These are phyloP conservation scores for Hippasteria phrygiana DNA, from an alignment of 53 echinoderm and acorn worm species.

Conservation along the genomic window DNA sequence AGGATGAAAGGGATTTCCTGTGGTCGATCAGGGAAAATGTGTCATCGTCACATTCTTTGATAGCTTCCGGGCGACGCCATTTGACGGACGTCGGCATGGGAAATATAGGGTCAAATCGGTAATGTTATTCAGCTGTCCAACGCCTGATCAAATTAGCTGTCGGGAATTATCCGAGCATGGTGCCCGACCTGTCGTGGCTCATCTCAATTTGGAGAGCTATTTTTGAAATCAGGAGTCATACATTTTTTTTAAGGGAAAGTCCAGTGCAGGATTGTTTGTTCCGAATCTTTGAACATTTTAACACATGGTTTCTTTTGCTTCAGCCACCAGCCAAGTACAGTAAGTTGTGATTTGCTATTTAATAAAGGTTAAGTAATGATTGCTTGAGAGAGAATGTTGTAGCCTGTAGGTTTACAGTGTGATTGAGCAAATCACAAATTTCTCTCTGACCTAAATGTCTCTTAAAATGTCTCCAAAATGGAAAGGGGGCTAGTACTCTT, in stretches of 20 bases:
- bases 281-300: background rate
- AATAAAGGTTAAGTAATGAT: too few relatives aligned
- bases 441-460: too few relatives aligned
- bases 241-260: background rate
- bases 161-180: background rate
- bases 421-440: too few relatives aligned
- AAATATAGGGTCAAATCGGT: background rate
- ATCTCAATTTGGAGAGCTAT: conserved; percentile 13
- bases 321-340: too few relatives aligned
- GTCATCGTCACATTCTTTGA: background rate
- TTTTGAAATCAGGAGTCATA: background rate
- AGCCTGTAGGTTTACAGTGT: too few relatives aligned
- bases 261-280: too few relatives aligned
- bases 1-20: background rate
- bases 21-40: background rate
- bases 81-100: background rate
- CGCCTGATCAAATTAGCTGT: background rate
- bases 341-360: too few relatives aligned
- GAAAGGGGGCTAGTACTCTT: too few relatives aligned
- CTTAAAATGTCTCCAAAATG: too few relatives aligned
- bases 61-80: background rate
- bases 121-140: background rate
- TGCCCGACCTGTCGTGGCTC: background rate
- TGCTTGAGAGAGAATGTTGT: too few relatives aligned
- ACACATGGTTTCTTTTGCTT: too few relatives aligned